Evolutionary conservation across 2,888 invertebrate genomes (phyloP), one percentile per base, ranked within the genome.

Genomic region (Morpho achilles): DNA sequence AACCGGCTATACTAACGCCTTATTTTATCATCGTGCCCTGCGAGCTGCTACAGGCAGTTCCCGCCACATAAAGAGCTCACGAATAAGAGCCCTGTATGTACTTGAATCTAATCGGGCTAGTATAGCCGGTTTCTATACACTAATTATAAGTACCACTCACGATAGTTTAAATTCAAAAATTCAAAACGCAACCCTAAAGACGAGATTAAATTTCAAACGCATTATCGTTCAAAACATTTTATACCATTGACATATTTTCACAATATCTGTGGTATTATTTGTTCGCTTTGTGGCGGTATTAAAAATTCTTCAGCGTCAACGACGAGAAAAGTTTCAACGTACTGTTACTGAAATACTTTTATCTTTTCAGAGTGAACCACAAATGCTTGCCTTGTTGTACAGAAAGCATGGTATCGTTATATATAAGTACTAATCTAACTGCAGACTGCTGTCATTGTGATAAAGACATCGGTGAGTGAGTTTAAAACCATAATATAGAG

Each of bases 301-400:
- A 63, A 59, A 58, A 63, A 58, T 58, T 63, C 56, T 53, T 58
- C 53, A 47, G 56, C 63, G 48, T 61, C 61, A 59, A 59, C 22
- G 58, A 43, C 43, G 44, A 48, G 50, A 50, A 59, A 58, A 56
- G 65, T 62, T 60, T 56, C 57, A 51, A 53, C 47, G 10, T 41
- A 32, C 39, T 16, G 50, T 57, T 53, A 51, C 43, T 52, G 10
- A 50, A 44, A 55, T 43, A 8, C 41, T 61, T 57, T 59, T 58
- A 54, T 58, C 46, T 65, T 76, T 78, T 76, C 81, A 90, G 94
- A 74, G 91, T 94, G 68, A 95, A 94, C 80, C 94, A 94, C 75
- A 94, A 94, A 82, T 95, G 95, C 75, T 92, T 95, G 72, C 93
- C 95, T 43, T 95, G 95, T 72, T 95, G 95, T 76, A 91, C 93